Evolutionary conservation across 2,797 vertebrate species (phyloP), one percentile per base, ranked within the genome.

Genomic region (Crenuchus spilurus): DNA sequence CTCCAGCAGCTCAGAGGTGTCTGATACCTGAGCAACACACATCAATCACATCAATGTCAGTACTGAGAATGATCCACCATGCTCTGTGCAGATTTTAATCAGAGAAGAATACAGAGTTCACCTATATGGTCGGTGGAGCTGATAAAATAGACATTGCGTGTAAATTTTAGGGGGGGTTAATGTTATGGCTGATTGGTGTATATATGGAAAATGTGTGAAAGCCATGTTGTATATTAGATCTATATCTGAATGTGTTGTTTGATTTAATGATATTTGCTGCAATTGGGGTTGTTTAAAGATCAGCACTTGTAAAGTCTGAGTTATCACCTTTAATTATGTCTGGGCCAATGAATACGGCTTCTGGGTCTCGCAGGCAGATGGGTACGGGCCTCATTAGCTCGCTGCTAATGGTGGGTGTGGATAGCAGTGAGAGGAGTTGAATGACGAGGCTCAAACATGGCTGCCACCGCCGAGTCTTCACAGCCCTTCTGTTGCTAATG

Each of bases 401-500:
- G 49, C 42, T 22, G 31, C 49, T 70, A 37, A 65, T 33, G 60
- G 52, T 39, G 54, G 58, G 52, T 31, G 52, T 26, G 31, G 39
- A 60, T 71, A 33, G 22, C 44, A 55, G 39, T 18, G 54, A 75
- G 81, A 60, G 28, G 57, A 63, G 22, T 5, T 18, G 41, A 75
- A 7, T 63, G 66, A 63, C 20, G 49, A 54, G 49, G 58, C 69
- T 64, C 62, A 63, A 46, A 55, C 74, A 54, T 46, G 41, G 67
- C 39, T 1, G 37, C 55, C 31, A 24, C n/a, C 31, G 33, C n/a
- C 20, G 42, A 69, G 65, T 62, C 66, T 42, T 44, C 37, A 33
- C 37, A 46, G 26, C 58, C 37, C 73, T 68, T 68, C 55, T 62
- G 66, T 70, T 57, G 20, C 74, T 64, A 86, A 86, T 84, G 75